These are phyloP conservation scores for Portunus trituberculatus DNA, from an alignment of 1,140 invertebrate genomes.

Conservation along the genomic window DNA sequence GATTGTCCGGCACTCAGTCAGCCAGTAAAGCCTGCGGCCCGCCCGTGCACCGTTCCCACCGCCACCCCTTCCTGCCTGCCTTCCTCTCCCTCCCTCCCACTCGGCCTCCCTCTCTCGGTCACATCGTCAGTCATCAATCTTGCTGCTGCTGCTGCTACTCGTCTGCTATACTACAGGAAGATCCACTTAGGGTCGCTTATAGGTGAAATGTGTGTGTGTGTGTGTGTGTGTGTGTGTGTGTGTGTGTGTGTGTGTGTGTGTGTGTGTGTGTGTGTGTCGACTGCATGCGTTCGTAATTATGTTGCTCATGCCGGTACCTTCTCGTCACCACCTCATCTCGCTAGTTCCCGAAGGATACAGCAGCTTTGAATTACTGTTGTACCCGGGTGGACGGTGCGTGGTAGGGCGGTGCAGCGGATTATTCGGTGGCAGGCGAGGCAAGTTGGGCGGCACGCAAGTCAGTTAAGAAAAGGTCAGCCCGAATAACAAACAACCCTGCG, in stretches of 20 bases:
- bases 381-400: neutral
- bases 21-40: no score
- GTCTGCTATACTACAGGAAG: neutral
- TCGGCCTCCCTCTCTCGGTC: neutral
- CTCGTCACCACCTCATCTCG: neutral
- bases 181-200: neutral
- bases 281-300: neutral
- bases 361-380: neutral
- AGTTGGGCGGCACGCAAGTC: neutral
- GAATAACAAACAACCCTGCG: neutral
- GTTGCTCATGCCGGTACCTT: no score
- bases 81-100: neutral
- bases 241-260: constrained; percentile 18
- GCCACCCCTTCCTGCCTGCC: neutral
- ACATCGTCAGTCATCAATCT: neutral
- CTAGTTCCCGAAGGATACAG: neutral
- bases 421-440: neutral
- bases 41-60: no score
- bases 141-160: neutral
- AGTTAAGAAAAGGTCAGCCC: neutral
- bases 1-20: no score
- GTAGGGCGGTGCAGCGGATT: no score
- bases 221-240: constrained; percentile 20
- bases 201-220: neutral
- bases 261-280: neutral